A percentile compares a stretch with the other conserved stretches of the same genome.
These are phyloP conservation scores for Pogonomyrmex californicus DNA, from an alignment of 1,140 invertebrate genomes.

Conservation along the genomic window DNA sequence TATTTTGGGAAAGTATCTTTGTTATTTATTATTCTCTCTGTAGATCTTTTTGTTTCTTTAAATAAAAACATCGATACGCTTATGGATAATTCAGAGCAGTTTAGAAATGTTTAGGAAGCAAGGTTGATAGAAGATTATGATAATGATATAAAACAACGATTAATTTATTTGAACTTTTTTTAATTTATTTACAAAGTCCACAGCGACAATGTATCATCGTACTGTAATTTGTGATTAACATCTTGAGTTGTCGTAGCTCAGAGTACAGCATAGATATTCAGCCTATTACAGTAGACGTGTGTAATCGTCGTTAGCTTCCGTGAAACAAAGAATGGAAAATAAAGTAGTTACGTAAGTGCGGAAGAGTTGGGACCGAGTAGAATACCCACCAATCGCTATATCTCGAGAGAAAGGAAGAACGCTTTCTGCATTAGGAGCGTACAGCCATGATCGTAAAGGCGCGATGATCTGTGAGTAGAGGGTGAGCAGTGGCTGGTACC, in stretches of 20 bases:
- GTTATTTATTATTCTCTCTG: neutral
- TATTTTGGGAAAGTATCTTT: neutral
- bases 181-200: neutral
- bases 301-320: constrained; percentile 19
- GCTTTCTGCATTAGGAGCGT: constrained; percentile 54
- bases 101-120: neutral
- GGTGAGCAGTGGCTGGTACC: constrained; percentile 74
- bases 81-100: neutral
- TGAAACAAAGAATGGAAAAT: constrained; percentile 18
- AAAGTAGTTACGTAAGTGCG: constrained; percentile 54
- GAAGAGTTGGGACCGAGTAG: constrained; percentile 30
- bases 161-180: neutral
- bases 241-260: neutral
- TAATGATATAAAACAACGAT: constrained; percentile 27
- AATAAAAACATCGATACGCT: neutral
- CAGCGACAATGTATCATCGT: neutral
- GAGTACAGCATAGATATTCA: neutral
- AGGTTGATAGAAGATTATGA: neutral
- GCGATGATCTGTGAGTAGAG: constrained; percentile 71
- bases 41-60: neutral
- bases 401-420: constrained; percentile 33
- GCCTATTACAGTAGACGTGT: neutral
- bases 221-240: neutral
- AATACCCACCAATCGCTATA: constrained; percentile 50
- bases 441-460: constrained; percentile 68